Base-by-base conservation (phyloP, 2,797 vertebrate species). In the Crocidura indochinensis region DNA sequence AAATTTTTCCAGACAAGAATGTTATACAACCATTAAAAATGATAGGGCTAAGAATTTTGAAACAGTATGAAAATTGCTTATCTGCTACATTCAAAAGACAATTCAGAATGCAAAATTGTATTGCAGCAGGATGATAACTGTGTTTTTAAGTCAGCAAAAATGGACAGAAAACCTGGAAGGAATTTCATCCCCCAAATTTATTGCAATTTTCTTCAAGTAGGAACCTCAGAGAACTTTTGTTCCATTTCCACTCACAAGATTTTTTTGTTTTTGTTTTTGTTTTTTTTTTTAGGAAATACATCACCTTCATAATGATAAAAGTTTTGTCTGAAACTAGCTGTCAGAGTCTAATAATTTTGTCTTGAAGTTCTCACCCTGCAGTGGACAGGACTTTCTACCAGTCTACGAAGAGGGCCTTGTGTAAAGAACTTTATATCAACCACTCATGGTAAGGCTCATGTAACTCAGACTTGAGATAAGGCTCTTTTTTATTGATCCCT, bases 221-320 rank as follows among this genome's bases (percentile, higher is more conserved):
- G n/a, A 80, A 65, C 73, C 38, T 46, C 64, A 46, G 14, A 49
- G 69, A 60, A 6, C 49, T 67, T 56, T 44, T 53, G 67, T 83
- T 47, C 24, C 71, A 31, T 82, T 88, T 88, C 78, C 26, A 71
- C 10, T 67, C 69, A 68, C 71, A 65, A 71, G 26, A n/a, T n/a
- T n/a, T n/a, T n/a, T n/a, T n/a, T n/a, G n/a, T n/a, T n/a, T n/a
- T n/a, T n/a, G n/a, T n/a, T n/a, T n/a, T n/a, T n/a, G n/a, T 90
- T 93, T 92, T 90, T 93, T 92, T 87, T 71, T 71, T 74, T 83
- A 64, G 44, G 71, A 53, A 90, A 47, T 73, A 92, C 68, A 74
- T 62, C 82, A 77, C 64, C 72, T 96, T 89, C 69, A 38, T 62
- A 53, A 29, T 67, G 65, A 92, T 64, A 88, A 93, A 88, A 47